phyloP scores from a whole-genome alignment of 1,140 invertebrate genomes.

The Steinernema feltiae region DNA sequence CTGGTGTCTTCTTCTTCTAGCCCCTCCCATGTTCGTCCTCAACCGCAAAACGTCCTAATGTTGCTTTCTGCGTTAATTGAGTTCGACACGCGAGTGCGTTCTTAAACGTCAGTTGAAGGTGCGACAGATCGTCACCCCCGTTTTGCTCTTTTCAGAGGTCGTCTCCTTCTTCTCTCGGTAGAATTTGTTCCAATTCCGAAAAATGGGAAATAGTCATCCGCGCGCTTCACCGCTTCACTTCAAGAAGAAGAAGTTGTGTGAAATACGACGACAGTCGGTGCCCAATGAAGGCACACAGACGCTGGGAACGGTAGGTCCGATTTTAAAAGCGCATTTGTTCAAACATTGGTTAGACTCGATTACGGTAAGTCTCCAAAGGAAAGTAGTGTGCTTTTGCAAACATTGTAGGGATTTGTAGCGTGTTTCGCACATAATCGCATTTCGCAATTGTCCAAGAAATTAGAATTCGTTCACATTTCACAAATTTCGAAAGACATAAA shows the following conservation, averaged over 20 bases:
- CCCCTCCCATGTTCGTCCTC: conserved; percentile 6
- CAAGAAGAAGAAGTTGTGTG: conserved; percentile 5
- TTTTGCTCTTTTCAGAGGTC: not conserved
- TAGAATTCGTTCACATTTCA: too few species aligned
- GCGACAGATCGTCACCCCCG: not conserved
- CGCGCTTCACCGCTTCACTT: not conserved
- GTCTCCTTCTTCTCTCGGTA: not conserved
- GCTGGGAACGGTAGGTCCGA: not conserved
- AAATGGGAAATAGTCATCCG: not conserved
- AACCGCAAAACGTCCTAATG: conserved; percentile 7
- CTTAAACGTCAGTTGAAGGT: not conserved
- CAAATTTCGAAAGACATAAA: too few species aligned
- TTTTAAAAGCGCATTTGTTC: not conserved
- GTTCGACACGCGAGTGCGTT: conserved; percentile 7
- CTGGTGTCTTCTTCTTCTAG: not conserved
- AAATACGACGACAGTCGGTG: not conserved
- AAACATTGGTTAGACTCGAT: not conserved
- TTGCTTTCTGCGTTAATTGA: conserved; percentile 5
- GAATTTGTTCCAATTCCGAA: not conserved
- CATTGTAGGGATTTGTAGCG: too few species aligned
- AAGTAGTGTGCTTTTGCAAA: too few species aligned
- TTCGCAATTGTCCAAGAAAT: too few species aligned
- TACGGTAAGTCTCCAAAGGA: too few species aligned
- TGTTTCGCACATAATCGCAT: too few species aligned
- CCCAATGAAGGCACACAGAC: not conserved